Evolutionary conservation across 2,888 invertebrate species (phyloP), one percentile per base, ranked within the genome.

Genomic region (Troides aeacus): DNA sequence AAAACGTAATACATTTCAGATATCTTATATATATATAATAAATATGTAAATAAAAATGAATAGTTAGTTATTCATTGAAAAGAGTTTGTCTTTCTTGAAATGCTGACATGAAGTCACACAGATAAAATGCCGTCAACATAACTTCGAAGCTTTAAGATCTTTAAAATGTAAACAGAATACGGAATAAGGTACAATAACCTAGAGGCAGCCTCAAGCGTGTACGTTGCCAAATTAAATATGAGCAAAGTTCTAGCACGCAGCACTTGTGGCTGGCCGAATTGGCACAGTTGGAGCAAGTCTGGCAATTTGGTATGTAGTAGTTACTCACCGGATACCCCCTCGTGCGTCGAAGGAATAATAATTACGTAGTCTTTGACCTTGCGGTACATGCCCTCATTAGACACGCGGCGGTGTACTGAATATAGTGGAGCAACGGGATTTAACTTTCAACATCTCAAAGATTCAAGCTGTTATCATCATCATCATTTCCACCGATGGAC

Each of bases 211-310:
- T 73, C 74, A 61, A 71, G 71, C 64, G 72, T 66, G 65, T 61
- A 67, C 71, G 71, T 66, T 78, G 77, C 77, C 77, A 81, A 81
- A 81, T 79, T 80, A 81, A 80, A 80, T 80, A 79, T 77, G 78
- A 77, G 73, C 73, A 72, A 79, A 80, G 75, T 79, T 79, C 68
- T 64, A 50, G 69, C 62, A 61, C 53, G 24, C 64, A 53, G 67
- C 70, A 61, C 66, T 67, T 67, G 70, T 67, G 70, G 70, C 57
- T 61, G 57, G 21, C 23, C 15, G 70, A 67, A 61, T 70, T 70
- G 70, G 67, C 70, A 57, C 67, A 70, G 70, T 70, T 70, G 60
- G 60, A 58, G 60, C 50, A 64, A 67, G 67, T 70, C 64, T 57
- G 64, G 61, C 70, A 70, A 70, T 70, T 70, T 70, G 46, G 61